Base-by-base conservation (phyloP, 2,888 invertebrate genomes). In the Phalera bucephala region DNA sequence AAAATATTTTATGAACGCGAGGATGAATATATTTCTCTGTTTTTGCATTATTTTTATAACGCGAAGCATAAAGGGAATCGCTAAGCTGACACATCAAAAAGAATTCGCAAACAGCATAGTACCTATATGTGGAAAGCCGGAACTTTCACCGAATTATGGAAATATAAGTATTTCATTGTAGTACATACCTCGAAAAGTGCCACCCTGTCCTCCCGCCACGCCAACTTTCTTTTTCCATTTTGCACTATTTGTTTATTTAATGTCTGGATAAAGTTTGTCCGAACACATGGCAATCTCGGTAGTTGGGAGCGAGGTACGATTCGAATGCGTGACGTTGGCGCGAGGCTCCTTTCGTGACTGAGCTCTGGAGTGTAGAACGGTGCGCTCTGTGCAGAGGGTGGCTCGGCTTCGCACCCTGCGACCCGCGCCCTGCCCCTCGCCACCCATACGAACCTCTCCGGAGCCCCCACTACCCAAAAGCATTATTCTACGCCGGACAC, bases 201-300 rank as follows among this genome's bases (percentile, higher is more conserved):
- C 52, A 43, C 45, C 29, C 32, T 13, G 40, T 13, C 36, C 31
- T 54, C 35, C 44, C 49, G 22, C 40, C 38, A 20, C 54, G 49
- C 52, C 55, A 53, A 49, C 40, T 47, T 39, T 52, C 54, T 45
- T 46, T 53, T 49, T 52, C 64, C 78, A 77, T 78, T 59, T 65
- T 66, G 57, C 62, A 68, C 64, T 40, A 40, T 48, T 51, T 56
- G 52, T 64, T 68, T 61, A 64, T 59, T 67, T 50, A 54, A 49
- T 37, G 52, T 62, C 44, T 58, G 55, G 52, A 68, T 64, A 80
- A 80, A 81, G 66, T 81, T 81, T 79, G 55, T 62, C 56, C 76
- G 80, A 63, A 68, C 62, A 60, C 78, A 79, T 80, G 49, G 69
- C 73, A 70, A 61, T 64, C 65, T 56, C 59, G 62, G 56, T 47